Percentiles rank a stretch among this genome's conserved stretches.
Conservation (phyloP, 2,888 invertebrate species). For the Pycnomerus fuliginosus region DNA sequence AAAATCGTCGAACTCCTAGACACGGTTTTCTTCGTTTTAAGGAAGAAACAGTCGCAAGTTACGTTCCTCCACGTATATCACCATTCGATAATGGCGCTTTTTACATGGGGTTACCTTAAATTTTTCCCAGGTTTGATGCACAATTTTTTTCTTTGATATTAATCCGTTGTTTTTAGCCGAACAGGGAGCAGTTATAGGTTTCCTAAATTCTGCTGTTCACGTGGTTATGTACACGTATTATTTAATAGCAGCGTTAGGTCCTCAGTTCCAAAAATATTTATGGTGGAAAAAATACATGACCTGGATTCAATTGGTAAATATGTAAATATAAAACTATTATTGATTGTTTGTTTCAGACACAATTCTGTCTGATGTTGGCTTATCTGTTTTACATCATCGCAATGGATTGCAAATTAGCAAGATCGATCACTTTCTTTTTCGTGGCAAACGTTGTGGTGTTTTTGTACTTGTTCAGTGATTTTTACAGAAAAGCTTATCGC, state of each 20-base stretch:
- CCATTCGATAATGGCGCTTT: conserved; percentile 76
- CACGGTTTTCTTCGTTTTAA: conserved; percentile 84
- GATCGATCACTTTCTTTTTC: conserved; percentile 65
- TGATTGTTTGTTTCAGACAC: conserved; percentile 57
- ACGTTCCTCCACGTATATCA: conserved; percentile 88
- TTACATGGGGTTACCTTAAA: conserved; percentile 78
- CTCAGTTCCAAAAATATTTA: conserved; percentile 81
- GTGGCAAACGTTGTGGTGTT: conserved; percentile 69
- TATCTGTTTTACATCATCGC: conserved; percentile 67
- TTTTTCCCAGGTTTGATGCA: conserved; percentile 66
- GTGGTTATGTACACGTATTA: conserved; percentile 92
- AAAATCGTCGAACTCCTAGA: conserved; percentile 77
- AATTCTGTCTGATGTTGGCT: conserved; percentile 73
- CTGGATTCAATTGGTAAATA: conserved; percentile 73
- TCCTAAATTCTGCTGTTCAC: conserved; percentile 88
- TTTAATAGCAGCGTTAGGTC: conserved; percentile 83
- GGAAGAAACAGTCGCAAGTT: conserved; percentile 87
- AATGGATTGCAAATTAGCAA: conserved; percentile 71
- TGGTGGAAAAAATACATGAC: conserved; percentile 97
- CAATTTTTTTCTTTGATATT: background rate
- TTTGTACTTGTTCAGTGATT: conserved; percentile 75
- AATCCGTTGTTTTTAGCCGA: conserved; percentile 61
- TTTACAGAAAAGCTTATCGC: conserved; percentile 59
- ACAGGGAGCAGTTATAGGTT: conserved; percentile 82
- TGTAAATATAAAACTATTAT: conserved; percentile 1